A percentile compares a stretch with the other conserved stretches of the same genome.
These are phyloP conservation scores for Pavo muticus DNA, from an alignment of 2,113 vertebrate genomes.

Conservation along the genomic window DNA sequence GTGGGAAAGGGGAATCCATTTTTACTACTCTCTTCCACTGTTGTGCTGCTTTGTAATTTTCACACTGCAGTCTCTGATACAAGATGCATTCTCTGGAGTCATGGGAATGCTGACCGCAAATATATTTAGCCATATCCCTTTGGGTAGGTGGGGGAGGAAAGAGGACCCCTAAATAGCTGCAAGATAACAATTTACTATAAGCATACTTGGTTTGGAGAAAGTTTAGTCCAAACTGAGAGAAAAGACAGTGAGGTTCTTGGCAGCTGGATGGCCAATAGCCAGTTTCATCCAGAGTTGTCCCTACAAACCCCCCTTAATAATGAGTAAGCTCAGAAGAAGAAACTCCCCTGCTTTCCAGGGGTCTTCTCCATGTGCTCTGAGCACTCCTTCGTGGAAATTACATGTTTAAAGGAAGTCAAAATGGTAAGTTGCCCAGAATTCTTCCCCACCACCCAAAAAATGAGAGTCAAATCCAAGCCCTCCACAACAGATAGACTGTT, in stretches of 20 bases:
- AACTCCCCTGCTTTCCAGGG: background rate
- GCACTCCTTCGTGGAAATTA: background rate
- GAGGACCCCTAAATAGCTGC: conserved; percentile 53
- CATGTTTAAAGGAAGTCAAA: background rate
- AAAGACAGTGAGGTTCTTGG: conserved; percentile 12
- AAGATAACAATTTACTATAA: conserved; percentile 55
- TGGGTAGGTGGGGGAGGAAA: conserved; percentile 53
- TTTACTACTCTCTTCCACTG: conserved; percentile 2
- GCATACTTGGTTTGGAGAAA: conserved; percentile 56
- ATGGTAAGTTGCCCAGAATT: background rate
- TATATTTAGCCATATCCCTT: conserved; percentile 72
- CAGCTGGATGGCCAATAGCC: conserved; percentile 26
- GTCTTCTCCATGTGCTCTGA: background rate
- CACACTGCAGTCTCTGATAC: conserved; percentile 15
- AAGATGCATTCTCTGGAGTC: conserved; percentile 30
- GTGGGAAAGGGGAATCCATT: conserved; percentile 43
- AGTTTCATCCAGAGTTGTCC: conserved; percentile 12
- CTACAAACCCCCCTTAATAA: background rate
- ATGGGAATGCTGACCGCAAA: conserved; percentile 43
- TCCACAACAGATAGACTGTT: background rate
- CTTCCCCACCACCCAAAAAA: background rate
- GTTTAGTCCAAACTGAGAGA: conserved; percentile 26
- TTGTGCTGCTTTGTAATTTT: conserved; percentile 39
- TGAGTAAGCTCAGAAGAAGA: background rate
- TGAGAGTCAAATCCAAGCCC: background rate